Percentiles rank a stretch among this genome's conserved stretches.
Evolutionary conservation across 2,888 invertebrate genomes (phyloP).

Genomic region (Drosophila gaucha): DNA sequence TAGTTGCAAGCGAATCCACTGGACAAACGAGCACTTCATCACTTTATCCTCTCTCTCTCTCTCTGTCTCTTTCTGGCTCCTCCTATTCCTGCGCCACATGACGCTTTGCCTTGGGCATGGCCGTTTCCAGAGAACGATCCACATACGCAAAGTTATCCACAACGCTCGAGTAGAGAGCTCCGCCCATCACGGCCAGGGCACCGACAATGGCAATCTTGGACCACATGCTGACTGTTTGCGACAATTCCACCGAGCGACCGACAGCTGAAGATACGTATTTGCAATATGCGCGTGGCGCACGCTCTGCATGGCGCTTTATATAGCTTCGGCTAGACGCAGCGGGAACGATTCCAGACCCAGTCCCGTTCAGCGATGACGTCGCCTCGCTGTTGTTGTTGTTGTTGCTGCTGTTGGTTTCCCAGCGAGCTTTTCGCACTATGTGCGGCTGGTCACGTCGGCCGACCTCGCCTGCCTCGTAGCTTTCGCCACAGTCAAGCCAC

Average conservation of each 20-base stretch:
- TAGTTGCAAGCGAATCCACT: slow-evolving; percentile 19
- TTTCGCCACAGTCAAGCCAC: slow-evolving; percentile 12
- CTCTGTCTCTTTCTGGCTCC: no score
- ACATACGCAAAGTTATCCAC: slow-evolving; percentile 70
- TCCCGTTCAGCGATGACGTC: background rate
- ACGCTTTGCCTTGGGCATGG: slow-evolving; percentile 62
- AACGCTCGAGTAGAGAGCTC: slow-evolving; percentile 46
- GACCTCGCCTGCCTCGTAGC: slow-evolving; percentile 39
- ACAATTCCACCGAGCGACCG: slow-evolving; percentile 3
- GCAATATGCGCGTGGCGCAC: slow-evolving; percentile 59
- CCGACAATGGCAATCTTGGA: slow-evolving; percentile 58
- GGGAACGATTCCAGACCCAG: slow-evolving; percentile 29
- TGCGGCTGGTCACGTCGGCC: slow-evolving; percentile 70
- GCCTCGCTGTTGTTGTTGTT: no score
- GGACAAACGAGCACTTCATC: background rate
- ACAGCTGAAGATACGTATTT: slow-evolving; percentile 25
- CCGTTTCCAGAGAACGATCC: slow-evolving; percentile 62
- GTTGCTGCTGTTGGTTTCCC: background rate
- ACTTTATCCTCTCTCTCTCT: background rate
- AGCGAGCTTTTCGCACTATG: slow-evolving; percentile 58
- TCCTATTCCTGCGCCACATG: slow-evolving; percentile 22
- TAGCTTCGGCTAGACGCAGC: slow-evolving; percentile 25
- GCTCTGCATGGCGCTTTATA: slow-evolving; percentile 53
- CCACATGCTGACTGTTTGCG: slow-evolving; percentile 51
- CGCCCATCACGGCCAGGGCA: slow-evolving; percentile 62